Percentiles rank a stretch among this genome's conserved stretches.
These are phyloP conservation scores for Anastrepha obliqua DNA, from an alignment of 1,140 invertebrate genomes.

Conservation along the genomic window DNA sequence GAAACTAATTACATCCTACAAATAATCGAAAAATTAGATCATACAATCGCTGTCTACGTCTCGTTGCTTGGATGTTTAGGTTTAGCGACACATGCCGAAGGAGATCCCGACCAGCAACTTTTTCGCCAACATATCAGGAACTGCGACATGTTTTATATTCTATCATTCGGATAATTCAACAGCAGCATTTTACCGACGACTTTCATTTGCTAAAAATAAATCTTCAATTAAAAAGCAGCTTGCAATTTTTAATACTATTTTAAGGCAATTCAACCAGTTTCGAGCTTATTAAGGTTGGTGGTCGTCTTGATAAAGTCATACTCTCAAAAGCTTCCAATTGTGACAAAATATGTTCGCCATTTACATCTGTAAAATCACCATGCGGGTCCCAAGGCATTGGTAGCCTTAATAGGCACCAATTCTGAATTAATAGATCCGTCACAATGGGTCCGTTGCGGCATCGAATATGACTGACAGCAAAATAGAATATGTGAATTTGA, in stretches of 20 bases:
- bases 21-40: no score
- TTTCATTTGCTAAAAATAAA: neutral
- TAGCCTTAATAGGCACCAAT: neutral
- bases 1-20: no score
- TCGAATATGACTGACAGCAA: no score
- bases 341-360: no score
- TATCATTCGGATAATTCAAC: neutral
- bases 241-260: neutral
- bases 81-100: neutral
- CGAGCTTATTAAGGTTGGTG: neutral
- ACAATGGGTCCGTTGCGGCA: no score
- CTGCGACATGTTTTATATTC: neutral
- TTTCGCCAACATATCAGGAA: no score
- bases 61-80: neutral
- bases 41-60: no score
- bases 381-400: neutral
- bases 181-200: neutral
- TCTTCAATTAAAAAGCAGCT: no score
- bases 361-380: neutral
- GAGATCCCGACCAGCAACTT: neutral
- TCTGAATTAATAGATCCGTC: neutral
- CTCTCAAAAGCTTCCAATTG: neutral
- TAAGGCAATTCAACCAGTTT: neutral
- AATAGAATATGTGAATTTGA: no score
- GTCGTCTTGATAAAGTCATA: neutral